phyloP scores from a whole-genome alignment of 2,113 vertebrate species.

The Sinosuthora webbiana region DNA sequence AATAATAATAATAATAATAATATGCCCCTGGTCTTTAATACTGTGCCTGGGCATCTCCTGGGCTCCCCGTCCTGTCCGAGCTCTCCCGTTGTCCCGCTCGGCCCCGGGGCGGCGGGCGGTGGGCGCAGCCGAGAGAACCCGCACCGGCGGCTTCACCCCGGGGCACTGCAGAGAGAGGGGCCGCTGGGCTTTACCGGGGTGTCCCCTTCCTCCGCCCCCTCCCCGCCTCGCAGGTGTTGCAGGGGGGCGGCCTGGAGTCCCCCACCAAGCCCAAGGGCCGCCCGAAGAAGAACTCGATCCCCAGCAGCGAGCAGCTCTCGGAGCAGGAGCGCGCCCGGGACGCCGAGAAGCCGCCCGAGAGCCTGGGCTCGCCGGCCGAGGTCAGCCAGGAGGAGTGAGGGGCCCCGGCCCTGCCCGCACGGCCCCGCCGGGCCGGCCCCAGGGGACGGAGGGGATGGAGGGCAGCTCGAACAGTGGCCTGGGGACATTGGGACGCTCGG shows the following conservation, averaged over 20 bases:
- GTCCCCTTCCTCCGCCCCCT: background rate
- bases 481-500: too few relatives aligned
- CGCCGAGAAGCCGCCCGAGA: constrained; percentile 77
- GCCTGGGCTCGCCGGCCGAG: constrained; percentile 75
- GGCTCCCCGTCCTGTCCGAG: background rate
- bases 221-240: constrained; percentile 81
- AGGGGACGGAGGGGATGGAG: background rate
- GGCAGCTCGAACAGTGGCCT: background rate
- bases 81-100: background rate
- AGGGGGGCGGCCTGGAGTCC: constrained; percentile 94
- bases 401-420: background rate
- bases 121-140: background rate
- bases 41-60: background rate
- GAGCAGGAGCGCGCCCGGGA: constrained; percentile 88
- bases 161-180: too few relatives aligned
- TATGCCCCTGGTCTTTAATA: background rate
- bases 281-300: constrained; percentile 98
- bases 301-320: constrained; percentile 92
- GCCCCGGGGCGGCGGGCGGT: too few relatives aligned
- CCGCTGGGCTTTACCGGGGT: background rate
- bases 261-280: constrained; percentile 98
- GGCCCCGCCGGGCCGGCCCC: background rate
- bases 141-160: background rate
- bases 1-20: background rate
- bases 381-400: constrained; percentile 82